Conservation (phyloP, 1,140 invertebrate genomes). For the Drosophila repleta region DNA sequence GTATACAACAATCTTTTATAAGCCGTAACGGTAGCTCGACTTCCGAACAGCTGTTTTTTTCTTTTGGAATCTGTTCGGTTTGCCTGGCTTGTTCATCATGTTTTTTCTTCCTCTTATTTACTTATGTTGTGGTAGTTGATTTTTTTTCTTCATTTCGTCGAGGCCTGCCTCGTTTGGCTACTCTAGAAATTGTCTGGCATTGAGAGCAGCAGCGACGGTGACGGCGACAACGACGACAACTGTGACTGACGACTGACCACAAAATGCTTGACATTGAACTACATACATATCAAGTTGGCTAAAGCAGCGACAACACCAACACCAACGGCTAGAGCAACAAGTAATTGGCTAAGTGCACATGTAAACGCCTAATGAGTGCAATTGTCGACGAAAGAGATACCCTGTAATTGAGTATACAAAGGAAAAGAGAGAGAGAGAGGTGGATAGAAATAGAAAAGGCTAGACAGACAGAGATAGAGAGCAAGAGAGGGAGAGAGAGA, state of each 20-base stretch:
- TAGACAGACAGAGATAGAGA: neutral
- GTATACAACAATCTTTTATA: constrained; percentile 48
- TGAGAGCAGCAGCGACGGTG: constrained; percentile 52
- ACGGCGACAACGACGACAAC: constrained; percentile 29
- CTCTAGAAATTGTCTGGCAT: constrained; percentile 68
- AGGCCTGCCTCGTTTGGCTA: constrained; percentile 62
- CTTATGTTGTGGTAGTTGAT: neutral
- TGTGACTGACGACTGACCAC: constrained; percentile 64
- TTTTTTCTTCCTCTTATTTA: constrained; percentile 13
- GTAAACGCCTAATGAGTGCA: constrained; percentile 4
- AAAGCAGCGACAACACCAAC: constrained; percentile 7
- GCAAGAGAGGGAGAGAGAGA: neutral
- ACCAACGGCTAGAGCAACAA: neutral
- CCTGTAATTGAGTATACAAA: neutral
- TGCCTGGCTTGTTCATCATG: constrained; percentile 39
- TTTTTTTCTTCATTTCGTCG: neutral
- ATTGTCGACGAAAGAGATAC: neutral
- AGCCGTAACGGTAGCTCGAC: constrained; percentile 66
- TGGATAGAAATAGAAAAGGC: neutral
- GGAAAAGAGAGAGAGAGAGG: neutral
- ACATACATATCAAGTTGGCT: constrained; percentile 40
- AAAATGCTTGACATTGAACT: constrained; percentile 70
- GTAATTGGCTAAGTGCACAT: constrained; percentile 35
- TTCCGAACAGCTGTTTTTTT: constrained; percentile 65
- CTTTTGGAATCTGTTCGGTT: constrained; percentile 35